Conservation (phyloP, 2,888 invertebrate genomes). For the Nomada flava region DNA sequence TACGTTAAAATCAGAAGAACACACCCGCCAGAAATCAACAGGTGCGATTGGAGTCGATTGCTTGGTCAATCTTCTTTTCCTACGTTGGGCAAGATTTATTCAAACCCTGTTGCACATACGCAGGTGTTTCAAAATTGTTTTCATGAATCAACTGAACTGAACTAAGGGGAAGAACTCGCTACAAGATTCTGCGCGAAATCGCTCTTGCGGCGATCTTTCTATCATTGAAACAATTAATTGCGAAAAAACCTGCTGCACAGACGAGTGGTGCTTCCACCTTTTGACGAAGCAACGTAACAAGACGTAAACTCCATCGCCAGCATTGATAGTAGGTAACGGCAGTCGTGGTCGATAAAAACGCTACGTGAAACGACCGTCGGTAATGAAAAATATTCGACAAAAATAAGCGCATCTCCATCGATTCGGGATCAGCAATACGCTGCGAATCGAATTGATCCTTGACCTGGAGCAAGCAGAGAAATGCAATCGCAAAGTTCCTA, state of each 20-base stretch:
- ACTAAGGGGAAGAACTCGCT: too few species aligned
- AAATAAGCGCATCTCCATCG: neutral
- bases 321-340: constrained; percentile 13
- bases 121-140: too few species aligned
- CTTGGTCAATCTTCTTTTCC: too few species aligned
- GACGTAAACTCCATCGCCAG: neutral
- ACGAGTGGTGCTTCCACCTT: constrained; percentile 35
- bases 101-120: too few species aligned
- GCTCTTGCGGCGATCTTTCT: neutral
- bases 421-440: neutral
- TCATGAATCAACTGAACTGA: too few species aligned
- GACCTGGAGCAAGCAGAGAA: neutral
- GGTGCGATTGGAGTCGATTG: too few species aligned
- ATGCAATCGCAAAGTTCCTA: neutral
- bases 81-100: too few species aligned
- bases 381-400: constrained; percentile 13
- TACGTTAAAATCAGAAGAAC: too few species aligned
- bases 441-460: neutral
- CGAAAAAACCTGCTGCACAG: neutral
- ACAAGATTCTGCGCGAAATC: too few species aligned
- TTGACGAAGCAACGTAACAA: neutral
- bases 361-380: constrained; percentile 20
- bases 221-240: neutral
- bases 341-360: constrained; percentile 31
- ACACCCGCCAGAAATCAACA: too few species aligned